Evolutionary conservation across 2,888 invertebrate genomes (phyloP).

Genomic region (Andrena dorsata): DNA sequence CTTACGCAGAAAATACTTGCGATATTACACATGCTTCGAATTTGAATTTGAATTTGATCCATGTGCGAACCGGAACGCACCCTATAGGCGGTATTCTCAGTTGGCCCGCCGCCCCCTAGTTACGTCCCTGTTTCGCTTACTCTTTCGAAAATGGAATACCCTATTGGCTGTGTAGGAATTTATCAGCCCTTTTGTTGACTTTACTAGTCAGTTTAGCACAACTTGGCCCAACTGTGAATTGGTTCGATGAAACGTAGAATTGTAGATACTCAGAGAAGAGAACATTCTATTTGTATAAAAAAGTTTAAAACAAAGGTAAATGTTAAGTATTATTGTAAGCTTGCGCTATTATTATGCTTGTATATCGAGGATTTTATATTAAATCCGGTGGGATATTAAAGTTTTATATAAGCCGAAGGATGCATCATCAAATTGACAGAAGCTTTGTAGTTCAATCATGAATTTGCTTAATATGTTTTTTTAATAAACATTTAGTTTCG

Average conservation of each 20-base stretch:
- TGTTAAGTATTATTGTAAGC: not conserved
- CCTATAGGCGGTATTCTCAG: no score
- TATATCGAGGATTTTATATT: not conserved
- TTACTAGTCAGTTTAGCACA: not conserved
- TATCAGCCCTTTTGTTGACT: not conserved
- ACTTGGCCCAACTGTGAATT: slow-evolving; percentile 49
- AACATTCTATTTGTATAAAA: slow-evolving; percentile 22
- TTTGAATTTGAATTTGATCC: no score
- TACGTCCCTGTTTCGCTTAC: no score
- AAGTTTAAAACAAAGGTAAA: slow-evolving; percentile 39
- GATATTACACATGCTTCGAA: no score
- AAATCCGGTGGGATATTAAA: not conserved
- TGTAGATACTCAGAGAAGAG: slow-evolving; percentile 10
- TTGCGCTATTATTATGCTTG: not conserved
- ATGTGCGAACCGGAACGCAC: no score
- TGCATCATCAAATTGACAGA: slow-evolving; percentile 3
- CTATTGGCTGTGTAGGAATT: slow-evolving; percentile 2
- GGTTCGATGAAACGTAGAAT: slow-evolving; percentile 62
- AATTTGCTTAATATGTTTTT: slow-evolving; percentile 20
- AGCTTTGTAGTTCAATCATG: not conserved
- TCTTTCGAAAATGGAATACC: slow-evolving; percentile 1
- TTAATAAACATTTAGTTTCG: not conserved
- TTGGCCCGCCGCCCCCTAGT: no score
- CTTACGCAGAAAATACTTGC: no score
- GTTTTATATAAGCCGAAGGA: not conserved